Base-by-base conservation (phyloP, 2,888 invertebrate genomes). In the Synergus umbraculus region DNA sequence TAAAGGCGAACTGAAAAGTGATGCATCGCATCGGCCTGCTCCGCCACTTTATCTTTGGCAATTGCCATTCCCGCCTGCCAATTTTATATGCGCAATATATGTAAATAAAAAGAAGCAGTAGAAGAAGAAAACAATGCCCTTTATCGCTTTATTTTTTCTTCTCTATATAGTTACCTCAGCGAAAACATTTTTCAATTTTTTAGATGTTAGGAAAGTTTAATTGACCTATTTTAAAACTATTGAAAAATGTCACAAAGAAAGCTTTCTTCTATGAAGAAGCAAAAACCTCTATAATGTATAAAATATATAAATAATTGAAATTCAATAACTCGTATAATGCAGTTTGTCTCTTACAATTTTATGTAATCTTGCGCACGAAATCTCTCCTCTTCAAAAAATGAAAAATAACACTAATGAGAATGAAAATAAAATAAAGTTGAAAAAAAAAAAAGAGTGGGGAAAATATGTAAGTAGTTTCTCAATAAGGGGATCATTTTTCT, bases 21-120 rank as follows among this genome's bases (percentile, higher is more conserved):
- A 69, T 49, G 18, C 15, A 69, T 69, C 67, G 67, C 15, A 69
- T 69, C 67, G 67, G 22, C 67, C 46, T 1, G 46, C 67, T 15
- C 29, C 67, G 29, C 46, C 44, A 69, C 67, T 46, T 22, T 18
- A 13, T 69, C 46, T 69, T 49, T 22, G 46, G 22, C 46, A 69
- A 49, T 49, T 69, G 67, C 44, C 46, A 69, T 22, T 49, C 22
- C 46, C n/a, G 46, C 15, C 46, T 69, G 67, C 22, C 46, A 46
- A 49, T 69, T 46, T 69, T 15, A 49, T 49, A 46, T 15, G 8
- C 29, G 29, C 49, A 29, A 13, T 69, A 13, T 69, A 49, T 69
- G 49, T 29, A 69, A 37, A 69, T 69, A 66, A 43, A 7, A 46
- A 49, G 29, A 49, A 29, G n/a, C n/a, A n/a, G n/a, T n/a, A n/a